These are phyloP conservation scores for Drosophila burlai DNA, from an alignment of 1,140 invertebrate genomes.

Conservation along the genomic window DNA sequence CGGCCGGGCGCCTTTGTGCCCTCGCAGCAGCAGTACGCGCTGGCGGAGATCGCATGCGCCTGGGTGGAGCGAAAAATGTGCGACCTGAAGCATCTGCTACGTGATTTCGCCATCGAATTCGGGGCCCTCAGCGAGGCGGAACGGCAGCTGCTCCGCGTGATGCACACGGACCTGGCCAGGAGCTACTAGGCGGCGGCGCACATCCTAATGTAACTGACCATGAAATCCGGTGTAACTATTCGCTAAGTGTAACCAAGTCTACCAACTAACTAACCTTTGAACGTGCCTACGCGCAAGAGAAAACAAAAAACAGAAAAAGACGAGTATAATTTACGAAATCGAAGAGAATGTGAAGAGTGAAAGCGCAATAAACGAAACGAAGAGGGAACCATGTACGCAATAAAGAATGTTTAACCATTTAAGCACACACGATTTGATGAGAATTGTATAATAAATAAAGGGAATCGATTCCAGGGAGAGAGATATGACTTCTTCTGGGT, in stretches of 20 bases:
- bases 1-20: slow-evolving; percentile 68
- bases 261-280: slow-evolving; percentile 53
- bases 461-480: background rate
- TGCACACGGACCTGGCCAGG: slow-evolving; percentile 53
- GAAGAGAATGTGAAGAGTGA: slow-evolving; percentile 22
- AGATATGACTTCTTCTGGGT: background rate
- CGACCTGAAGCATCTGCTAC: slow-evolving; percentile 67
- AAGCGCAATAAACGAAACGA: slow-evolving; percentile 23
- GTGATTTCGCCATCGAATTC: slow-evolving; percentile 59
- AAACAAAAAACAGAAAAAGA: background rate
- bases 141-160: slow-evolving; percentile 52
- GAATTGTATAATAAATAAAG: slow-evolving; percentile 42
- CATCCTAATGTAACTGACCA: slow-evolving; percentile 26
- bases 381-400: slow-evolving; percentile 26
- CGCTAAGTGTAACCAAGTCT: slow-evolving; percentile 51
- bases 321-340: slow-evolving; percentile 9
- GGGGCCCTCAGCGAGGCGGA: slow-evolving; percentile 53
- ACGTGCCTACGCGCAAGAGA: slow-evolving; percentile 37
- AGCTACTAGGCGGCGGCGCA: slow-evolving; percentile 38
- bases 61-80: slow-evolving; percentile 72
- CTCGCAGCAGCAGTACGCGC: slow-evolving; percentile 61
- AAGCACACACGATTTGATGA: slow-evolving; percentile 16
- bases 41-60: slow-evolving; percentile 69
- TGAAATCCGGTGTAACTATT: slow-evolving; percentile 28
- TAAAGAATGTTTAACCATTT: slow-evolving; percentile 26